phyloP scores from a whole-genome alignment of 2,888 invertebrate genomes.

The Clusia tigrina region DNA sequence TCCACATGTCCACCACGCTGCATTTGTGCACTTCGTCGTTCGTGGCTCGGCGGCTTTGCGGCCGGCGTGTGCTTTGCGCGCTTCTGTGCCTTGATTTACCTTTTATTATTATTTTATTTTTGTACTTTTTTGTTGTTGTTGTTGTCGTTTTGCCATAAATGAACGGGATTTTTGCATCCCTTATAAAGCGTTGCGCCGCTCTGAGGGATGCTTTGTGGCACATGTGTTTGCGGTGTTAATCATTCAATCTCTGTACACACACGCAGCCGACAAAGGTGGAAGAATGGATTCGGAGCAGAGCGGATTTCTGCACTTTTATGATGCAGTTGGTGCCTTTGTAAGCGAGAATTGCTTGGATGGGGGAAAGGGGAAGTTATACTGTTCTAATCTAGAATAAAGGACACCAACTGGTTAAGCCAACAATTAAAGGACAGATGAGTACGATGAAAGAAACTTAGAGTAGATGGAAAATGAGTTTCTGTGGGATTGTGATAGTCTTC shows the following conservation, averaged over 20 bases:
- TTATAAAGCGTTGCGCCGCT: conserved; percentile 37
- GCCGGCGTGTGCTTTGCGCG: conserved; percentile 13
- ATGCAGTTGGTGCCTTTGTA: too few relatives aligned
- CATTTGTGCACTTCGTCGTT: conserved; percentile 7
- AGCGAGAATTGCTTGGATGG: too few relatives aligned
- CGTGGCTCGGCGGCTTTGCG: not conserved
- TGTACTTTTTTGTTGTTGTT: not conserved
- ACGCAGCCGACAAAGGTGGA: conserved; percentile 52
- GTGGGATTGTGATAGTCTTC: too few relatives aligned
- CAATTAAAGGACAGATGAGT: too few relatives aligned
- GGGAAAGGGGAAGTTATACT: too few relatives aligned
- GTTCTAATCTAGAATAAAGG: too few relatives aligned
- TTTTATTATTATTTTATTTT: not conserved
- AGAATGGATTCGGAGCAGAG: conserved; percentile 7
- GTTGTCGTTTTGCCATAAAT: not conserved
- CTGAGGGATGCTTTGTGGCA: conserved; percentile 11
- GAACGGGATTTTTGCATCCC: conserved; percentile 33
- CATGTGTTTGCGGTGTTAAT: conserved; percentile 39
- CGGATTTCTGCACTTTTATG: not conserved
- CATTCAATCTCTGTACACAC: conserved; percentile 51
- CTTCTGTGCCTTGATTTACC: conserved; percentile 8
- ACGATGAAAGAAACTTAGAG: too few relatives aligned
- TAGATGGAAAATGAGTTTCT: too few relatives aligned
- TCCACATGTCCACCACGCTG: not conserved
- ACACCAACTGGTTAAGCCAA: too few relatives aligned